Evolutionary conservation across 2,113 vertebrate species (phyloP).

Genomic region (Mola mola): DNA sequence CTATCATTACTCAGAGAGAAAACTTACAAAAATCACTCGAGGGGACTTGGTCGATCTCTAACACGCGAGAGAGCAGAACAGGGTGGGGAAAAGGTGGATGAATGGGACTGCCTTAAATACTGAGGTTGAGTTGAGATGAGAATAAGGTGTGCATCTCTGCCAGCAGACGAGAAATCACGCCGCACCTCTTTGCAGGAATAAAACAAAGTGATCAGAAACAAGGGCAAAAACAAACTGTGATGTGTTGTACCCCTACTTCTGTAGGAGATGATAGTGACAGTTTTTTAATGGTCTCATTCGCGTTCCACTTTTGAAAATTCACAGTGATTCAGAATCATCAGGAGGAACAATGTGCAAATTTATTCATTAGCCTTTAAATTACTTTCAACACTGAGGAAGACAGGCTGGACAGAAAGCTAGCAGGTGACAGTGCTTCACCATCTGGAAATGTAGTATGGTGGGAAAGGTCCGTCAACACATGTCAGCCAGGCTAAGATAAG

Average conservation of each 20-base stretch:
- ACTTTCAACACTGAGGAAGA: background rate
- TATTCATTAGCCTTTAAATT: background rate
- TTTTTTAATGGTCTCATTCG: background rate
- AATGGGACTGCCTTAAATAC: too few relatives aligned
- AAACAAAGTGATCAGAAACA: too few relatives aligned
- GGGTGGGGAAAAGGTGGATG: too few relatives aligned
- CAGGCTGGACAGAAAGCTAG: background rate
- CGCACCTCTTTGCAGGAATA: too few relatives aligned
- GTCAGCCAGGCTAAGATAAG: background rate
- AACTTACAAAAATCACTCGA: too few relatives aligned
- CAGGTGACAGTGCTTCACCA: background rate
- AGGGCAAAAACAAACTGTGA: too few relatives aligned
- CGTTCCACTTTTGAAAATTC: background rate
- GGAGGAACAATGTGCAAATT: background rate
- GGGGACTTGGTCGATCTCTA: too few relatives aligned
- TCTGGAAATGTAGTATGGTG: background rate
- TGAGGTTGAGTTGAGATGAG: too few relatives aligned
- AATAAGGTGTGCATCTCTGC: too few relatives aligned
- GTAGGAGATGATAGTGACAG: constrained; percentile 39
- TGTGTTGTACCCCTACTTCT: constrained; percentile 22
- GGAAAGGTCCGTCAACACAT: constrained; percentile 13
- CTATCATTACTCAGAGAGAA: too few relatives aligned
- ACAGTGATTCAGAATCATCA: background rate
- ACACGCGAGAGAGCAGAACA: too few relatives aligned
- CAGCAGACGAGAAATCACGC: too few relatives aligned